Percentiles rank a stretch among this genome's conserved stretches.
Conservation (phyloP, 2,113 vertebrate genomes). For the Lycaon pictus region DNA sequence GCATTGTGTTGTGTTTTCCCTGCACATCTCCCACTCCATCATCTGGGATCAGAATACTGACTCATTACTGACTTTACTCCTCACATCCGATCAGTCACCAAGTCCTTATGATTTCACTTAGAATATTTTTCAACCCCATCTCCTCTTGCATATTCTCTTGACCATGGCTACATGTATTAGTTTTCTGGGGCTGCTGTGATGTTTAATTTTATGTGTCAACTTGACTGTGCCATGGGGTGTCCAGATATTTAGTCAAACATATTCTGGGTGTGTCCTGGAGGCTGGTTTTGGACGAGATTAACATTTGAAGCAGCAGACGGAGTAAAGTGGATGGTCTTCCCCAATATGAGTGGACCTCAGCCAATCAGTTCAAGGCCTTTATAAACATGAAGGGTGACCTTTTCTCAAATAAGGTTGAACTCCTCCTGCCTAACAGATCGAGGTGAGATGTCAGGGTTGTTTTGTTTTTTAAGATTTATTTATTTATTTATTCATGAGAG, state of each 20-base stretch:
- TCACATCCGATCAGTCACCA: neutral
- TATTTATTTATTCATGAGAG: too few relatives aligned
- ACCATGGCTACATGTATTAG: neutral
- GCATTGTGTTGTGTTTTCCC: neutral
- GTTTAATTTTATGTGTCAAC: neutral
- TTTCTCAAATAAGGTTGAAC: neutral
- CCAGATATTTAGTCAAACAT: neutral
- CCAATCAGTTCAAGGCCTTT: neutral
- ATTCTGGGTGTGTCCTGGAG: neutral
- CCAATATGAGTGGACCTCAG: too few relatives aligned
- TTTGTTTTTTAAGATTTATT: too few relatives aligned
- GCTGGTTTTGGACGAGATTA: neutral
- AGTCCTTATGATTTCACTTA: neutral
- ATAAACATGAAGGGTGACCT: neutral
- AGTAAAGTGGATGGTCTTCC: neutral
- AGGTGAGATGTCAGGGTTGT: neutral
- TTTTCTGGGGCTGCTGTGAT: neutral
- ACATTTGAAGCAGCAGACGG: neutral
- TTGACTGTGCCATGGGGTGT: neutral
- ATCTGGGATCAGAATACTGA: neutral
- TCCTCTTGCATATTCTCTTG: neutral
- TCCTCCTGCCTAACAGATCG: neutral
- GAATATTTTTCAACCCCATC: neutral
- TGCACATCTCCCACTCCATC: neutral
- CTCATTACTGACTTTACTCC: neutral